Conservation (phyloP, 2,888 invertebrate species). For the Amblyjoppa fuscipennis region DNA sequence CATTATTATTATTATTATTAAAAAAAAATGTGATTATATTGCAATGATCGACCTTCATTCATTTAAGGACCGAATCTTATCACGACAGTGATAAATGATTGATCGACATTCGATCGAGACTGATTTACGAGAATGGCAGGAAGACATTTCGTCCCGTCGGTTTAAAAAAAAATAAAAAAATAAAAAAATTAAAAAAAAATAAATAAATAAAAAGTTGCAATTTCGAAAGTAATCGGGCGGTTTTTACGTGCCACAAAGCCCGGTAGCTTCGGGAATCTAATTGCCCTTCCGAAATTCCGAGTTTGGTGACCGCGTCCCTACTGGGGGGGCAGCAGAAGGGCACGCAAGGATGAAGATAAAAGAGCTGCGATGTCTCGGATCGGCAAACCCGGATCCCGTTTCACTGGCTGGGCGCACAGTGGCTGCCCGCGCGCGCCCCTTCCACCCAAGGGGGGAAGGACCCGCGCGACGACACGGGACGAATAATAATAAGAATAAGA, state of each 20-base stretch:
- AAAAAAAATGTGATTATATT: too few species aligned
- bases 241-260: background rate
- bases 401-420: constrained; percentile 37
- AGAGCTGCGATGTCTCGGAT: constrained; percentile 10
- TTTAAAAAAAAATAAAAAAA: too few species aligned
- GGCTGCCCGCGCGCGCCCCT: constrained; percentile 40
- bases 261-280: background rate
- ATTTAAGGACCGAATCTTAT: too few species aligned
- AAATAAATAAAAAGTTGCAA: background rate
- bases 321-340: background rate
- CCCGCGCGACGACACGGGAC: constrained; percentile 14
- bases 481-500: constrained; percentile 38
- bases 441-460: constrained; percentile 25
- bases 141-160: too few species aligned
- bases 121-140: too few species aligned
- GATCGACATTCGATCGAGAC: too few species aligned
- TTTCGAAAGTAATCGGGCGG: background rate
- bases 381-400: constrained; percentile 61
- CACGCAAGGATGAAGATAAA: background rate
- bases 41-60: too few species aligned
- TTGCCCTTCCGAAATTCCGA: constrained; percentile 15
- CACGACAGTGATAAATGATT: too few species aligned
- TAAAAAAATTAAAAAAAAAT: too few species aligned
- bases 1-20: too few species aligned
- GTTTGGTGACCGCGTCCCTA: constrained; percentile 13